Conservation (phyloP, 2,113 vertebrate genomes). For the Otocyon megalotis region DNA sequence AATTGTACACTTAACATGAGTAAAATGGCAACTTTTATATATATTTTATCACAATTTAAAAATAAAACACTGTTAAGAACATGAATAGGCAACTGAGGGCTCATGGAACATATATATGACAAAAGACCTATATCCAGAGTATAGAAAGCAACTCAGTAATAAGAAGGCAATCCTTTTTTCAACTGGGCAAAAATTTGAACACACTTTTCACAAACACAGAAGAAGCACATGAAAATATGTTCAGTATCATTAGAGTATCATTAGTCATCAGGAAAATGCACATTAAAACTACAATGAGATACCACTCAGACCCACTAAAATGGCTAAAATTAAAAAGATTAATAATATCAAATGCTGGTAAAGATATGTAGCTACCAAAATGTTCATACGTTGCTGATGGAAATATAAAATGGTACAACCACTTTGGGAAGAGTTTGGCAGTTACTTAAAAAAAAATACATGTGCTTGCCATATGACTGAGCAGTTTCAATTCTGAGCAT, state of each 20-base stretch:
- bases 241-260: background rate
- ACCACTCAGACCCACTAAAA: background rate
- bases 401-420: background rate
- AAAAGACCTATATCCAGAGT: background rate
- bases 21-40: background rate
- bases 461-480: background rate
- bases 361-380: background rate
- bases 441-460: background rate
- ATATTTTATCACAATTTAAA: background rate
- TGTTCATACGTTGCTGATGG: background rate
- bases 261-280: background rate
- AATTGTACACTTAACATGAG: background rate
- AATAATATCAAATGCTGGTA: background rate
- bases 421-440: background rate
- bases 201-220: background rate
- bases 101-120: background rate
- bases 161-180: constrained; percentile 18
- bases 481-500: background rate
- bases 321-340: background rate
- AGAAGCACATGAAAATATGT: background rate
- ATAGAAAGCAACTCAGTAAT: constrained; percentile 4
- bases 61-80: background rate
- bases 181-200: background rate
- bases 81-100: background rate
- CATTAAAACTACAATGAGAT: background rate